Evolutionary conservation across 2,888 invertebrate species (phyloP).

Genomic region (Aphrophora alni): DNA sequence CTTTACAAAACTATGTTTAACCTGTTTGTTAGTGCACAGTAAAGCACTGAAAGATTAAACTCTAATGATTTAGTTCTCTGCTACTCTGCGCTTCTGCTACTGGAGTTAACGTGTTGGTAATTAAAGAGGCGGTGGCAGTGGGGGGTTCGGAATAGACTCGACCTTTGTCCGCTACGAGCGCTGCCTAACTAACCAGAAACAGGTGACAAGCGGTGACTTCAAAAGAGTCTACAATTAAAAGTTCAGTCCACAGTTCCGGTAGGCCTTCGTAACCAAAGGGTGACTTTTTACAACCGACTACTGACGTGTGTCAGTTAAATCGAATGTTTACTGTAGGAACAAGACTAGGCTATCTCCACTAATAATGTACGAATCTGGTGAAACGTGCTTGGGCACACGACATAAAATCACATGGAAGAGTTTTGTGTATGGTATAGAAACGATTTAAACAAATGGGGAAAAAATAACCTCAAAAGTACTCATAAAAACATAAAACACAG

Average conservation of each 20-base stretch:
- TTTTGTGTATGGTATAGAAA: no score
- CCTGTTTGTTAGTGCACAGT: background rate
- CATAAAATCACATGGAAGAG: no score
- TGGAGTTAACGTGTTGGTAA: background rate
- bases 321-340: background rate
- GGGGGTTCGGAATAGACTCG: background rate
- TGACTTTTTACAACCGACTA: background rate
- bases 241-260: background rate
- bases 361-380: no score
- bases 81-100: background rate
- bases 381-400: no score
- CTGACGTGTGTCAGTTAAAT: background rate
- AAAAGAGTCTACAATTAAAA: conserved; percentile 4
- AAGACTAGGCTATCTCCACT: no score
- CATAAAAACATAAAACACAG: no score
- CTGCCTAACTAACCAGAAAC: conserved; percentile 37
- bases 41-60: background rate
- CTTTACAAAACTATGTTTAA: background rate
- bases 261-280: background rate
- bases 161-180: conserved; percentile 31
- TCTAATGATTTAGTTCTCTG: background rate
- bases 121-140: background rate
- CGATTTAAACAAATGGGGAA: no score
- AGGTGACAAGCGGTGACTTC: conserved; percentile 26
- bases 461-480: no score